A percentile compares a stretch with the other conserved stretches of the same genome.
phyloP scores from a whole-genome alignment of 2,113 vertebrate species.

The Platichthys flesus region DNA sequence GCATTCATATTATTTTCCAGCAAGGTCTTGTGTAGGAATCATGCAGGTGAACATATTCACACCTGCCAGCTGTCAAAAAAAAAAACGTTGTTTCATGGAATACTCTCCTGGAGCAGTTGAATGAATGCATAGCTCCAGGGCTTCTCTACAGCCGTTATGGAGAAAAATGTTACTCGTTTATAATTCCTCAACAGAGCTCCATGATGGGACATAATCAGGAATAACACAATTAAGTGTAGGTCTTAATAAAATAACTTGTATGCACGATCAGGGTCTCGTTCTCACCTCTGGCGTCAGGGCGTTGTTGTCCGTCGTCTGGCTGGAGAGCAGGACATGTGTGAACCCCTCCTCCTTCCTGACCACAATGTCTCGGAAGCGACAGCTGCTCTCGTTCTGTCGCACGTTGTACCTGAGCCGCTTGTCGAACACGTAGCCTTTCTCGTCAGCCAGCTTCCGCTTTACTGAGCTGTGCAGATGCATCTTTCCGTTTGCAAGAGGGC shows the following conservation, averaged over 20 bases:
- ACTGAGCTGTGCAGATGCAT: slow-evolving; percentile 88
- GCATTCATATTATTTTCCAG: slow-evolving; percentile 12
- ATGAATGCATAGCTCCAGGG: neutral
- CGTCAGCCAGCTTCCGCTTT: slow-evolving; percentile 92
- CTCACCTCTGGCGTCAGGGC: slow-evolving; percentile 96
- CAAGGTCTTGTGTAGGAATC: slow-evolving; percentile 22
- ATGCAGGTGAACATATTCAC: slow-evolving; percentile 35
- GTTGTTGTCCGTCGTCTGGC: slow-evolving; percentile 97
- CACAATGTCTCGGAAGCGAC: slow-evolving; percentile 97
- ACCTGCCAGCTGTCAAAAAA: slow-evolving; percentile 50
- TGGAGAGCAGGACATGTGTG: slow-evolving; percentile 95
- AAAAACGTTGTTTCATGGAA: slow-evolving; percentile 33
- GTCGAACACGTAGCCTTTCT: slow-evolving; percentile 96
- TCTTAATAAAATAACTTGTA: neutral
- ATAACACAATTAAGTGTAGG: neutral
- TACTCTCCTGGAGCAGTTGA: slow-evolving; percentile 35
- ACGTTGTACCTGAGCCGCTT: slow-evolving; percentile 97
- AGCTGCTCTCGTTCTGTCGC: slow-evolving; percentile 94
- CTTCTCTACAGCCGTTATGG: neutral
- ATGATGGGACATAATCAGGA: slow-evolving; percentile 3
- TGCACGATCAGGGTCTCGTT: neutral
- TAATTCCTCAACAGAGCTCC: slow-evolving; percentile 8
- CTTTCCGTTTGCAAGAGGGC: slow-evolving; percentile 88
- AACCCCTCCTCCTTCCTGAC: slow-evolving; percentile 98
- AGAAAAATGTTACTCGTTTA: slow-evolving; percentile 22